A percentile compares a stretch with the other conserved stretches of the same genome.
These are phyloP conservation scores for Carlito syrichta DNA, from an alignment of 2,113 vertebrate species.

Conservation along the genomic window DNA sequence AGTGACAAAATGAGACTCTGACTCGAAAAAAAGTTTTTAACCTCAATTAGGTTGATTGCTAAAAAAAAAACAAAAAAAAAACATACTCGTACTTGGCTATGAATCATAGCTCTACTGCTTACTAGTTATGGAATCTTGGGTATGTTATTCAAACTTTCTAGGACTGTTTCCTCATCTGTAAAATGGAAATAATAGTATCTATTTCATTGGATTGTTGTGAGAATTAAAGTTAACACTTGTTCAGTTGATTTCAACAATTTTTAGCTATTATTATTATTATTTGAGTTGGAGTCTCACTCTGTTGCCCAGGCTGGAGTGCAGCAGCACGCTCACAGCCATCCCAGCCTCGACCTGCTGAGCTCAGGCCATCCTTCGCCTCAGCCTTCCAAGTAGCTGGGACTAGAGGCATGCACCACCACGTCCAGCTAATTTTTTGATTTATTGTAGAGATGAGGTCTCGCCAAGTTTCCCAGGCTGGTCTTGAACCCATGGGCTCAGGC, in stretches of 20 bases:
- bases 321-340: too few species aligned
- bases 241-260: neutral
- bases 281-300: too few species aligned
- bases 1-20: too few species aligned
- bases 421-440: too few species aligned
- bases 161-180: conserved; percentile 11
- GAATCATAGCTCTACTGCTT: conserved; percentile 7
- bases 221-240: neutral
- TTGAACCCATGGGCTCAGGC: neutral
- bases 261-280: neutral
- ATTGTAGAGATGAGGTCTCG: too few species aligned
- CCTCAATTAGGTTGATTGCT: too few species aligned
- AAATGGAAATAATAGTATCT: conserved; percentile 9
- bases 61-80: neutral
- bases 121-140: neutral
- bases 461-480: neutral
- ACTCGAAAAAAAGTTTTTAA: too few species aligned
- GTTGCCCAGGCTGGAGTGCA: too few species aligned
- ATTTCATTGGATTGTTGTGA: neutral
- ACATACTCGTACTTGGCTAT: neutral
- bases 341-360: too few species aligned
- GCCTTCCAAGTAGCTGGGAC: too few species aligned
- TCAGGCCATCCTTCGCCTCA: too few species aligned
- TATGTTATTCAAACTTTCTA: neutral
- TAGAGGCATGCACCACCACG: too few species aligned